Conservation (phyloP, 2,113 vertebrate genomes). For the Notechis scutatus region DNA sequence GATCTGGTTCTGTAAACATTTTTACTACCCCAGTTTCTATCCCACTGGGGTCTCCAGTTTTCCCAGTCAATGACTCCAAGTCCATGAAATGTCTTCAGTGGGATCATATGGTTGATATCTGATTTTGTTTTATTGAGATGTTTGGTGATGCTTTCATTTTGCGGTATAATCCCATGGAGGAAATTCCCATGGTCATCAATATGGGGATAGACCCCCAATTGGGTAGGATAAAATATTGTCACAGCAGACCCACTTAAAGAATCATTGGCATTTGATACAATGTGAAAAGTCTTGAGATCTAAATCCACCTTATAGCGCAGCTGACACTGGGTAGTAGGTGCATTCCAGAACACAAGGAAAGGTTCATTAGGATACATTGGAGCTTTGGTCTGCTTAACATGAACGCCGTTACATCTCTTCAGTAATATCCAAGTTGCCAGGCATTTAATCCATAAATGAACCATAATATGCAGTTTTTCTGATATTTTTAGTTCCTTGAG, state of each 20-base stretch:
- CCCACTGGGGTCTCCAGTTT: constrained; percentile 89
- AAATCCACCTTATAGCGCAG: constrained; percentile 83
- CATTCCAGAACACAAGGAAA: constrained; percentile 87
- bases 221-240: constrained; percentile 87
- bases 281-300: constrained; percentile 83
- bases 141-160: constrained; percentile 81
- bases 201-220: constrained; percentile 85
- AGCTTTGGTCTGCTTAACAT: constrained; percentile 65
- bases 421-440: constrained; percentile 28
- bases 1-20: constrained; percentile 84
- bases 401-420: constrained; percentile 23
- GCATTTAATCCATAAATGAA: constrained; percentile 25
- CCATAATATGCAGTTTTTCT: constrained; percentile 57
- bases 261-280: constrained; percentile 83
- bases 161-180: constrained; percentile 84
- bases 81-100: constrained; percentile 79
- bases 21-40: constrained; percentile 86
- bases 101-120: constrained; percentile 79
- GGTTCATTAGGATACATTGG: constrained; percentile 77
- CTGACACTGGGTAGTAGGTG: constrained; percentile 79
- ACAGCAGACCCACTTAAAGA: constrained; percentile 83
- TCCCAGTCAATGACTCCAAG: constrained; percentile 91
- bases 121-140: constrained; percentile 79
- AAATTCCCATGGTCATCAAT: constrained; percentile 72
- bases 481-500: constrained; percentile 17